Conservation (phyloP, 2,888 invertebrate genomes). For the Chalcosyrphus nemorum region DNA sequence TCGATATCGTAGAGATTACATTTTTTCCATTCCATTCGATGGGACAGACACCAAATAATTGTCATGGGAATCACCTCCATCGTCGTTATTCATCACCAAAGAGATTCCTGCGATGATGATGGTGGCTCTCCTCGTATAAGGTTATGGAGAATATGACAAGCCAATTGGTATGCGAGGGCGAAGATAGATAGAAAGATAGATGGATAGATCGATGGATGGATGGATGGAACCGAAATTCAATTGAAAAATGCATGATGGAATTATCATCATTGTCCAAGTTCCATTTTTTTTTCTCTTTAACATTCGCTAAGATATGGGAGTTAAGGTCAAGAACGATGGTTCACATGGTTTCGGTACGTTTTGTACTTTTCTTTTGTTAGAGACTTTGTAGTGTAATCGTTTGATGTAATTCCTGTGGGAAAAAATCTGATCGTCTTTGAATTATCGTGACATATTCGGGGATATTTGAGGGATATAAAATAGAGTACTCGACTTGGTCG, state of each 20-base stretch:
- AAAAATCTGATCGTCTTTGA: not conserved
- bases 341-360: not conserved
- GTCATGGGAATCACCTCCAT: slow-evolving; percentile 25
- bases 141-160: slow-evolving; percentile 15
- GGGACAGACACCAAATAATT: slow-evolving; percentile 6
- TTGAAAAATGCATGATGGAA: slow-evolving; percentile 47
- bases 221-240: slow-evolving; percentile 13
- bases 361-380: not conserved
- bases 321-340: slow-evolving; percentile 16
- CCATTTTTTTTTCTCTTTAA: not conserved
- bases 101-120: slow-evolving; percentile 22
- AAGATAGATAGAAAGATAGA: not conserved
- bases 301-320: not conserved
- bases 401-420: not conserved
- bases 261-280: slow-evolving; percentile 9
- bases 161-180: not conserved
- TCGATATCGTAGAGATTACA: slow-evolving; percentile 18
- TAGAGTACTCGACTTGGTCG: too few species aligned
- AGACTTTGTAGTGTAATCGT: not conserved
- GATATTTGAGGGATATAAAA: too few species aligned
- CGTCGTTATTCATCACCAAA: not conserved
- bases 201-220: too few species aligned
- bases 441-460: not conserved
- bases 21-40: slow-evolving; percentile 4
- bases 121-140: not conserved